phyloP scores from a whole-genome alignment of 2,888 invertebrate species.

The Melieria omissa region DNA sequence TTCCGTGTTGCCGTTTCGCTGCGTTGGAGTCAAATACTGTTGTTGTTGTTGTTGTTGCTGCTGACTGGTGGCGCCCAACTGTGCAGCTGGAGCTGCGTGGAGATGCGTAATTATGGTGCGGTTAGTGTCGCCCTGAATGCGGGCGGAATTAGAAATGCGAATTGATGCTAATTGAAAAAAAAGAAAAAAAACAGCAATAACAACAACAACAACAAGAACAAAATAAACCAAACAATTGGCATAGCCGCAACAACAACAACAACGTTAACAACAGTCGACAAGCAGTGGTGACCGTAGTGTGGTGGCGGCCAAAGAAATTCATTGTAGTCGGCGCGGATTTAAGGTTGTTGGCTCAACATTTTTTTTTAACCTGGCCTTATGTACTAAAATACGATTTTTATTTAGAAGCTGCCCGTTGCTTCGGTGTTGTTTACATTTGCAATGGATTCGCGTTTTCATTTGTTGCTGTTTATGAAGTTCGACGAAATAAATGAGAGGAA shows the following conservation, averaged over 20 bases:
- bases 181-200: constrained; percentile 35
- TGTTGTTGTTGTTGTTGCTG: constrained; percentile 19
- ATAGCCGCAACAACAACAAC: not conserved
- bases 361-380: too few relatives aligned
- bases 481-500: too few relatives aligned
- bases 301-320: too few relatives aligned
- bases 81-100: constrained; percentile 21
- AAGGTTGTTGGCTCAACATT: too few relatives aligned
- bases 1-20: not conserved
- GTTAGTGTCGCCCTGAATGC: constrained; percentile 32
- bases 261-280: not conserved
- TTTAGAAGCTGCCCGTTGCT: too few relatives aligned
- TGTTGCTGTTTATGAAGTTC: too few relatives aligned
- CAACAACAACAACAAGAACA: not conserved
- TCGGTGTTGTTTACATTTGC: too few relatives aligned
- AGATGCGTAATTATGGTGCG: constrained; percentile 36
- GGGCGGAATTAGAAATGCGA: constrained; percentile 41
- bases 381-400: too few relatives aligned
- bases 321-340: too few relatives aligned
- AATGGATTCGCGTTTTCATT: too few relatives aligned
- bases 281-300: too few relatives aligned
- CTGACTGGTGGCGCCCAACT: constrained; percentile 23
- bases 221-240: not conserved
- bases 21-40: constrained; percentile 6
- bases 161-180: constrained; percentile 48